Base-by-base conservation (phyloP, 2,888 invertebrate species). In the Gandaritis pyraliata region DNA sequence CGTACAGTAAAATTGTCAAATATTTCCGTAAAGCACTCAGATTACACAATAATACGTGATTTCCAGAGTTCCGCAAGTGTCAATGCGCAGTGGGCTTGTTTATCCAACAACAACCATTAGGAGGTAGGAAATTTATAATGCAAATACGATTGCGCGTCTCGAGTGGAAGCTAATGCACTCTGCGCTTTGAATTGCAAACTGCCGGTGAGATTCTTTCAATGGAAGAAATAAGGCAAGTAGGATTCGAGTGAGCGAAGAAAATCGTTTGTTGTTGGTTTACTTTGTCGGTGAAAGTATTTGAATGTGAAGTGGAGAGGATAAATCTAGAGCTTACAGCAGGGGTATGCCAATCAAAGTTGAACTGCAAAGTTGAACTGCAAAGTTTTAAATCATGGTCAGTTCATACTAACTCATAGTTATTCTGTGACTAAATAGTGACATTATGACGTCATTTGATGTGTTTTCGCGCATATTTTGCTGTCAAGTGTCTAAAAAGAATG, bases 41-140 rank as follows among this genome's bases (percentile, higher is more conserved):
- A 49, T 46, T 50, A 33, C 33, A 33, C 33, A 33, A 8, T 47
- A 33, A 58, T 49, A 18, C 53, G 13, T 38, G 54, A 43, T 47
- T 43, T 49, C 18, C 47, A 39, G 57, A 60, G 39, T 18, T 50
- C 43, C 36, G 46, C 38, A 66, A 68, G 58, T 64, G 64, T 58
- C 64, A 66, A 50, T 48, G 58, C 59, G 50, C 49, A 61, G 71
- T 57, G 58, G 71, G 71, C 72, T 77, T 84, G 81, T 87, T 87
- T 87, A 78, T 81, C 70, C 78, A 82, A 82, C 81, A 80, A 81
- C 78, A 79, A 76, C 87, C 87, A 89, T 90, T 91, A 90, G 79
- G 79, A 83, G 85, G 80, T 84, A 86, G 85, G 53, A 86, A 87
- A 90, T 90, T 90, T 90, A 90, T 91, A 90, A 91, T 91, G 91